Base-by-base conservation (phyloP, 2,888 invertebrate genomes). In the Scotopteryx bipunctaria region DNA sequence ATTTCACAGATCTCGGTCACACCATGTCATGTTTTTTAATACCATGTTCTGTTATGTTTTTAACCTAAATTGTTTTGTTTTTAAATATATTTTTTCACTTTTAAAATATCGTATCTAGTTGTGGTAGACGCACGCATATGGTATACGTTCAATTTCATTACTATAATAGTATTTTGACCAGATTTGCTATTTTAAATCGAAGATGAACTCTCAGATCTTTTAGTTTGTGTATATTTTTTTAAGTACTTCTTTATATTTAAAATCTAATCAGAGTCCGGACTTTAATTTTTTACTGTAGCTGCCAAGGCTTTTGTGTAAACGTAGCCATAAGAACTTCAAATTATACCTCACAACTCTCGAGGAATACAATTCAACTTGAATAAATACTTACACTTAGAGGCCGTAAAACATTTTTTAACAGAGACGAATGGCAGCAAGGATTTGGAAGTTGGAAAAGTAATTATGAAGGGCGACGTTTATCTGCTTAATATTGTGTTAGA, bases 331-430 rank as follows among this genome's bases (percentile, higher is more conserved):
- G 57, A 75, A 81, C 72, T 82, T 81, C 66, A 74, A 76, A 81
- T 80, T 69, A 73, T 70, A 70, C 64, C 68, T 70, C 63, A 63
- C 66, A 72, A 72, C 68, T 79, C 50, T 46, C 42, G 42, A 59
- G 63, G 66, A 72, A 77, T 67, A 77, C 72, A 79, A 79, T 78
- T 71, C 71, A 76, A 77, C 71, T 78, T 76, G 65, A 75, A 76
- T 66, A 64, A 77, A 76, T 67, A 69, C n/a, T n/a, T n/a, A n/a
- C 63, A 69, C 66, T 74, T 72, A 69, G 63, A 60, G 54, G 59
- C 58, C 60, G 66, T 69, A 67, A 72, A 69, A 68, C 60, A 68
- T 71, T 73, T 76, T 71, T 67, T 54, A 69, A 68, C 64, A 37
- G 63, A 64, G 67, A 76, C 60, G 63, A 71, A 76, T 73, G 66